Percentiles rank a stretch among this genome's conserved stretches.
phyloP scores from a whole-genome alignment of 2,888 invertebrate species.

The Macaria liturata region DNA sequence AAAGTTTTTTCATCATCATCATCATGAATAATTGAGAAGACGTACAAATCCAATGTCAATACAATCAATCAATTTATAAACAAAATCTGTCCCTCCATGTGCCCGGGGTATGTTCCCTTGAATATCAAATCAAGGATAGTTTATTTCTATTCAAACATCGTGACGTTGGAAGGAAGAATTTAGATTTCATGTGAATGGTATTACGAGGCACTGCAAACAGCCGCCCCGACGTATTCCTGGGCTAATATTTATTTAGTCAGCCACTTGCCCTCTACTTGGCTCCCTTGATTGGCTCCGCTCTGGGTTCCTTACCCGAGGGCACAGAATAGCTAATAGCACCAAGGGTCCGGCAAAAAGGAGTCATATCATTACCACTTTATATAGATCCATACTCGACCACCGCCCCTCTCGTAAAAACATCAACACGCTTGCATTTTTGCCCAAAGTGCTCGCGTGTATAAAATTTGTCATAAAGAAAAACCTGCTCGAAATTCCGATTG shows the following conservation, averaged over 20 bases:
- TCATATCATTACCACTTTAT: slow-evolving; percentile 29
- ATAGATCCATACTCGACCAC: slow-evolving; percentile 4
- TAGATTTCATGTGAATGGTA: slow-evolving; percentile 28
- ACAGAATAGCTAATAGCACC: slow-evolving; percentile 21
- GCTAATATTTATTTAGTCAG: slow-evolving; percentile 35
- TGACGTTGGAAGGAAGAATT: slow-evolving; percentile 10
- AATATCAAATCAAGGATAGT: not conserved
- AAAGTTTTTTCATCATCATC: no score
- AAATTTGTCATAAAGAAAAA: slow-evolving; percentile 9
- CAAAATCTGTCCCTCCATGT: no score
- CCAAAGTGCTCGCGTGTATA: slow-evolving; percentile 4
- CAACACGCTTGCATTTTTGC: slow-evolving; percentile 11
- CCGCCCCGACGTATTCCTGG: slow-evolving; percentile 24
- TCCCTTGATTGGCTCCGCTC: slow-evolving; percentile 20
- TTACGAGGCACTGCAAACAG: slow-evolving; percentile 26
- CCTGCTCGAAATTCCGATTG: slow-evolving; percentile 7
- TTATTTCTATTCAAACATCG: not conserved
- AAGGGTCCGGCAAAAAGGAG: slow-evolving; percentile 17
- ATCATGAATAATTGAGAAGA: no score
- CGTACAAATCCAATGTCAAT: no score
- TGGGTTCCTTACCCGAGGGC: slow-evolving; percentile 16
- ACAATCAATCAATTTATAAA: no score
- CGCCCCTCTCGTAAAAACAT: slow-evolving; percentile 21
- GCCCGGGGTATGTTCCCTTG: not conserved
- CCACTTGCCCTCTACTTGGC: slow-evolving; percentile 12